Evolutionary conservation across 2,888 invertebrate species (phyloP).

Genomic region (Acronicta leporina): DNA sequence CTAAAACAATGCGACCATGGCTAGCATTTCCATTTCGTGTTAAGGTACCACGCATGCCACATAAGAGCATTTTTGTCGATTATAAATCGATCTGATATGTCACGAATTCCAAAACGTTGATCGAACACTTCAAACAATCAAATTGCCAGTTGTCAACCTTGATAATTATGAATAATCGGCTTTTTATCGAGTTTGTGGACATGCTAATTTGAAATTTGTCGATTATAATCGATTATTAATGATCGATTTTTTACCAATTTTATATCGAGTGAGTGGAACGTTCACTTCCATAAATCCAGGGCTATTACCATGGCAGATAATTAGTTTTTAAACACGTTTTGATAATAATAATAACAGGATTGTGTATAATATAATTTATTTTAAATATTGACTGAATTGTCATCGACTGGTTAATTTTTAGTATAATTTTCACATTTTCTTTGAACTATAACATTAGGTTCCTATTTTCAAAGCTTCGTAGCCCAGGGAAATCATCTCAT

Average conservation of each 20-base stretch:
- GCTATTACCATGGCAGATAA: constrained; percentile 4
- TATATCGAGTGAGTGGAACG: constrained; percentile 20
- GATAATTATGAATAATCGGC: constrained; percentile 30
- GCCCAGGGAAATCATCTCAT: not conserved
- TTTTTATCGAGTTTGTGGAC: constrained; percentile 43
- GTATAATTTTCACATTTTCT: not conserved
- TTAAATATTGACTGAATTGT: too few relatives aligned
- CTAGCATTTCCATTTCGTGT: constrained; percentile 7
- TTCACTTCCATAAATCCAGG: constrained; percentile 43
- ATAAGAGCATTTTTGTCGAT: constrained; percentile 31
- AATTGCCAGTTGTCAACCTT: constrained; percentile 36
- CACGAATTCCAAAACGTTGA: constrained; percentile 34
- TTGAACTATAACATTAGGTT: not conserved
- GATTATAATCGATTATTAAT: constrained; percentile 36
- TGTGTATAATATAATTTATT: not conserved
- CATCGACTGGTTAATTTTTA: too few relatives aligned
- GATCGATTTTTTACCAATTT: constrained; percentile 25
- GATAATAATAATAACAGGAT: not conserved
- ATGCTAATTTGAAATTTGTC: constrained; percentile 40
- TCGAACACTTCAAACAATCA: constrained; percentile 39
- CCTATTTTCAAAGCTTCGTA: not conserved
- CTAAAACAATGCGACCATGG: constrained; percentile 1
- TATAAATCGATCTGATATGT: constrained; percentile 27
- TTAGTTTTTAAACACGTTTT: constrained; percentile 6
- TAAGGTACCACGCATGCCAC: constrained; percentile 16